A percentile compares a stretch with the other conserved stretches of the same genome.
Evolutionary conservation across 2,113 vertebrate genomes (phyloP).

Genomic region (Syrmaticus mikado): DNA sequence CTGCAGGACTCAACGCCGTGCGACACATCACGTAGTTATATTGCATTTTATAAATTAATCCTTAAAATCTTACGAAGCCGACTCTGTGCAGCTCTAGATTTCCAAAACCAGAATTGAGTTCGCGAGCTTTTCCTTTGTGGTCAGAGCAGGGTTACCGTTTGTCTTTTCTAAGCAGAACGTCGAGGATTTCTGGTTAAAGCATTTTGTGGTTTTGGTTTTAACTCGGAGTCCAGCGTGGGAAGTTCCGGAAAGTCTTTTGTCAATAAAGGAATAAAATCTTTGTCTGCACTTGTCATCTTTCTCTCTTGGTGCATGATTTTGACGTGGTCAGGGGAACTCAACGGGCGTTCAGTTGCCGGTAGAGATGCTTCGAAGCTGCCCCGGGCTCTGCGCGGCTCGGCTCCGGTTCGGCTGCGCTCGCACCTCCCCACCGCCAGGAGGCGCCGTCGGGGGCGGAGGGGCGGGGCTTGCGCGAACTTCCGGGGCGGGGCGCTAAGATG

Average conservation of each 20-base stretch:
- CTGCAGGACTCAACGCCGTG: constrained; percentile 68
- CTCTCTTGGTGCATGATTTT: not conserved
- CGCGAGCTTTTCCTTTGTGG: constrained; percentile 61
- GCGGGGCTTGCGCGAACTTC: not conserved
- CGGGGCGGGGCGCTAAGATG: constrained; percentile 58
- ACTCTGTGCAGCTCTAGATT: constrained; percentile 64
- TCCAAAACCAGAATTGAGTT: constrained; percentile 64
- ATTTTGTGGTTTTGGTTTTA: constrained; percentile 80
- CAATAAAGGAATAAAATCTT: constrained; percentile 79
- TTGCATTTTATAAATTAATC: constrained; percentile 78
- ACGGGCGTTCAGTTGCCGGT: not conserved
- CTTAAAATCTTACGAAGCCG: constrained; percentile 64
- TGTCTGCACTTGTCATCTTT: not conserved
- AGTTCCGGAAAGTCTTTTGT: constrained; percentile 77
- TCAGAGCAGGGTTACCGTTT: constrained; percentile 50
- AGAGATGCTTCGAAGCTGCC: too few relatives aligned
- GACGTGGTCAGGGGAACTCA: not conserved
- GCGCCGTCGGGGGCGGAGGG: not conserved
- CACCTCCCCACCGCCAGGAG: not conserved
- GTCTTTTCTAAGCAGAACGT: constrained; percentile 48
- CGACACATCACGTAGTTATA: constrained; percentile 68
- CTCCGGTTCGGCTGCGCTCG: not conserved
- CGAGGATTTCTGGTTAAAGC: constrained; percentile 48
- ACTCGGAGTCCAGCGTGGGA: constrained; percentile 73
- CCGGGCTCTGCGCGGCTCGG: too few relatives aligned